These are phyloP conservation scores for Agelastica alni DNA, from an alignment of 2,888 invertebrate species.

Conservation along the genomic window DNA sequence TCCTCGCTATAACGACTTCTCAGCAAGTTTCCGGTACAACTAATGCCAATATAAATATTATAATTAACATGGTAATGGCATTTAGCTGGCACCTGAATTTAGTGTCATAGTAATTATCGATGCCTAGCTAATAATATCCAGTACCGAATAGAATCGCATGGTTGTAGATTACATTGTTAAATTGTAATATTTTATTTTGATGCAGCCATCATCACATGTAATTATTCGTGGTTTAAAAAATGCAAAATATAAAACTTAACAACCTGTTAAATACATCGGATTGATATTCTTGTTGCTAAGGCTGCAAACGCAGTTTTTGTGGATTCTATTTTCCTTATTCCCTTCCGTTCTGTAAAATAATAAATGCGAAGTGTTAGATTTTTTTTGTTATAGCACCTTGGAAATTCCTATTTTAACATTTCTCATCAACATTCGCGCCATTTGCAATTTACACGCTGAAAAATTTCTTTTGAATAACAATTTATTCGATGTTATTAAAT, in stretches of 20 bases:
- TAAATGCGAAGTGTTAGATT: too few species aligned
- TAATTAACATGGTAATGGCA: constrained; percentile 21
- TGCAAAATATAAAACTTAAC: too few species aligned
- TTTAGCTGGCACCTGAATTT: constrained; percentile 10
- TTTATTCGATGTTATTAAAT: background rate
- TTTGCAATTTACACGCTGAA: background rate
- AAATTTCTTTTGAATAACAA: background rate
- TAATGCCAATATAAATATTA: constrained; percentile 23
- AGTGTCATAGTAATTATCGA: constrained; percentile 3
- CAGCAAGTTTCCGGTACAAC: constrained; percentile 23
- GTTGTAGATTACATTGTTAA: constrained; percentile 1
- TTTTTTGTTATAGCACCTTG: background rate
- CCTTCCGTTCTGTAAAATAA: too few species aligned
- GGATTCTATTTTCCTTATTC: too few species aligned
- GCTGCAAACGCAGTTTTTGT: too few species aligned
- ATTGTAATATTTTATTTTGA: too few species aligned
- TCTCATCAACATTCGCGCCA: background rate
- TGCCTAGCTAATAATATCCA: background rate
- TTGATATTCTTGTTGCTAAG: too few species aligned
- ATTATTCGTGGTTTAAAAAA: too few species aligned
- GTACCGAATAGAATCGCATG: constrained; percentile 3
- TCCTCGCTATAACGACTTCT: background rate
- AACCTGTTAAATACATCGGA: too few species aligned
- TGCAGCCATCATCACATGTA: too few species aligned
- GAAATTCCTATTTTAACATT: background rate